Evolutionary conservation across 2,888 invertebrate genomes (phyloP), one percentile per base, ranked within the genome.

Genomic region (Protonemura montana): DNA sequence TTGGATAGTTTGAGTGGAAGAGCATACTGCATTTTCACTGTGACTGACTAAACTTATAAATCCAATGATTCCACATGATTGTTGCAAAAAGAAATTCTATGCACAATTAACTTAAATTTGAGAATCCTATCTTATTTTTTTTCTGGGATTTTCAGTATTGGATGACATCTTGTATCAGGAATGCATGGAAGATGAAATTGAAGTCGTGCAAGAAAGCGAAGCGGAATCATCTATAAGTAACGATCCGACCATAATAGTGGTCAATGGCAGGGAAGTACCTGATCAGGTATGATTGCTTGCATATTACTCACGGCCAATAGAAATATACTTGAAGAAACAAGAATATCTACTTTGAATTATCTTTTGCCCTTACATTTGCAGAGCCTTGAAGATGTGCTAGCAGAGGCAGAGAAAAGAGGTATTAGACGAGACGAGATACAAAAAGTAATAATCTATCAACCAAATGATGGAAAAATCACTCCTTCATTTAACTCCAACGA

Each of bases 371-470:
- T 59, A 21, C 21, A 10, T 59, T 59, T 59, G 7, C 78, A 78
- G 28, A 78, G 27, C 27, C 25, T 78, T 78, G 78, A 78, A 28
- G 78, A 21, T 7, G 26, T 78, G n/a, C 27, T 78, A 78, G 78
- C 78, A 3, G 78, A 26, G 26, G 78, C 78, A 78, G 78, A 78
- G 16, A 78, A 78, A n/a, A 78, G 78, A 16, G 78, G 78, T 13
- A 78, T 78, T 78, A 78, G 26, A 26, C 78, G 78, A 10, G 26
- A n/a, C 27, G 13, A 78, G 13, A 78, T 78, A 7, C 78, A 78
- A 78, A 26, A 78, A 78, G 78, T 78, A 26, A 78, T 78, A 5
- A 78, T 78, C 28, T 78, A 28, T 26, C 78, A 78, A 78, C 59
- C 3, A 59, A 27, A 13, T 26, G n/a, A 26, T 16, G 25, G 16